Base-by-base conservation (phyloP, 2,888 invertebrate genomes). In the Cephus runcator region DNA sequence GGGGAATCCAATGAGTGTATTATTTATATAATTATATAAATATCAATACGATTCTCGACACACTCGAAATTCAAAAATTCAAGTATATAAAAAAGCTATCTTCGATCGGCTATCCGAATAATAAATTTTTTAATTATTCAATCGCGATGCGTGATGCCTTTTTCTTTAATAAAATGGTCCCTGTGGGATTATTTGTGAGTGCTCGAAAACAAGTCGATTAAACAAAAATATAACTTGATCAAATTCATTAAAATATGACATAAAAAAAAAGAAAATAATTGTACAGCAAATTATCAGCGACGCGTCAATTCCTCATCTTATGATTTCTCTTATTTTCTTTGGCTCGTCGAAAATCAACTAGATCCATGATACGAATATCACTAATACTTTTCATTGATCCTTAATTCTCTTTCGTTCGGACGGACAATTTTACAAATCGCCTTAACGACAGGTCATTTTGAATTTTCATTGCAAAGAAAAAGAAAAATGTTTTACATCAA, bases 111-210 rank as follows among this genome's bases (percentile, higher is more conserved):
- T 35, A 74, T 69, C 71, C 79, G 79, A 81, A 83, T 82, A 76
- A 76, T 78, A 80, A 79, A 76, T 75, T 80, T 80, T 56, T 80
- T 76, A 76, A 74, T 83, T 83, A 77, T 71, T 76, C 76, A 73
- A 77, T 80, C 73, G 78, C 71, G 23, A 71, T 9, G 71, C 71
- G 71, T 71, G 15, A 71, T 71, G 71, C 56, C 56, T 23, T 71
- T 71, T 71, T 71, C 33, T 1, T 74, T 77, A 79, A 84, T 81
- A 79, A 82, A 83, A 77, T 87, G 87, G 87, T 87, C 87, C 87
- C 87, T 85, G 85, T 82, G 87, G 86, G 87, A 87, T 87, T 84
- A 80, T 77, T 81, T 83, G 76, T 31, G 71, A 34, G 71, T 71
- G 71, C 71, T 34, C 71, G 33, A 23, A 71, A 71, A 34, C 71